Evolutionary conservation across 2,113 vertebrate species (phyloP), one percentile per base, ranked within the genome.

Genomic region (Entosphenus tridentatus): DNA sequence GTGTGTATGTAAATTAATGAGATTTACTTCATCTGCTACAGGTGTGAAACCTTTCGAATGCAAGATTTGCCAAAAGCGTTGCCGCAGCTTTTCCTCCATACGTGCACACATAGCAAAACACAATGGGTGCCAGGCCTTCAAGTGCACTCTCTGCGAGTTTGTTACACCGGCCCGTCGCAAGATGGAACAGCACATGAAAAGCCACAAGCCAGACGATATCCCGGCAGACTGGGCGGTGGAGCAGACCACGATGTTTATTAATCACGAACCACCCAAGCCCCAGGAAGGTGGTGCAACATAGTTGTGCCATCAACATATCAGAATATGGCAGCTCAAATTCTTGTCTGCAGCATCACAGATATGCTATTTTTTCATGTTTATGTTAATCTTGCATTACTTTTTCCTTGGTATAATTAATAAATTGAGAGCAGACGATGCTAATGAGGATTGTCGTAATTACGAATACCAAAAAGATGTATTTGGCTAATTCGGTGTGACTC

Each of bases 11-110:
- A 16, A 16, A 16, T 62, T 62, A 13, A n/a, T 21, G n/a, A n/a
- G 2, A 9, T 65, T 9, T n/a, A 16, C 21, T 65, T 65, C 9
- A 9, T 65, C 62, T 21, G n/a, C 62, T 9, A 10, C 21, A 16
- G 62, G 62, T 65, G 21, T 65, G 21, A 65, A 65, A 21, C 62
- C 62, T n/a, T 65, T 16, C 62, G 62, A 65, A 65, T 65, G 62
- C 10, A 65, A 65, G 21, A 21, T 65, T n/a, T 65, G 62, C 10
- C n/a, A 21, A 16, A n/a, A 21, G 21, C 62, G 62, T n/a, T 65
- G 62, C 62, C 62, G 62, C 62, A 65, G 62, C 21, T 65, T 65
- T 65, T n/a, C 62, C n/a, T 65, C 62, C 62, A 65, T 65, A 21
- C n/a, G 62, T n/a, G 21, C n/a, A 16, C 62, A 65, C 62, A 65